Evolutionary conservation across 2,113 vertebrate genomes (phyloP).

Genomic region (Elephas maximus): DNA sequence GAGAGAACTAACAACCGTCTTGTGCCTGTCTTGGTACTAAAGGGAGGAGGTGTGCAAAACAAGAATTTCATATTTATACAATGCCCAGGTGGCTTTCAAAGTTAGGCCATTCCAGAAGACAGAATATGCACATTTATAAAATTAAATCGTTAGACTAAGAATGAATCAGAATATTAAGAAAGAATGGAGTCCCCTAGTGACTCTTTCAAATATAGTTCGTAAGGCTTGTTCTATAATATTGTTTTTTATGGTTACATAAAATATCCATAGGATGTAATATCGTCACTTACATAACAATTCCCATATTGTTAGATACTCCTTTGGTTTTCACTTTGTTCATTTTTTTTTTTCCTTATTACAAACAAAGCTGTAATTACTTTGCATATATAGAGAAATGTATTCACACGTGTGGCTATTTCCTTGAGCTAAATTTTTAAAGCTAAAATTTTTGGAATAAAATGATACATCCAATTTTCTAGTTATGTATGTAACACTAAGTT

Average conservation of each 20-base stretch:
- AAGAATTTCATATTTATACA: neutral
- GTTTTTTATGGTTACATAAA: neutral
- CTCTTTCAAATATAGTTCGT: neutral
- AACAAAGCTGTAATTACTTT: neutral
- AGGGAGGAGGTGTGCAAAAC: neutral
- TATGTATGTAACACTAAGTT: neutral
- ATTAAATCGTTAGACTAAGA: neutral
- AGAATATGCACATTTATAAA: neutral
- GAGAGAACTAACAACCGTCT: neutral
- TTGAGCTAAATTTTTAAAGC: conserved; percentile 30
- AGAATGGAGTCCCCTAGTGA: neutral
- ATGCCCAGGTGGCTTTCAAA: neutral
- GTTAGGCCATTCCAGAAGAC: neutral
- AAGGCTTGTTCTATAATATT: neutral
- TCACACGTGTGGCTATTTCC: conserved; percentile 9
- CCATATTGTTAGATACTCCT: neutral
- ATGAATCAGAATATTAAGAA: neutral
- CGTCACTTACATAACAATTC: neutral
- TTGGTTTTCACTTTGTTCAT: neutral
- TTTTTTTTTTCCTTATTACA: neutral
- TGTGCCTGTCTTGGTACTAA: neutral
- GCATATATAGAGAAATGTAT: neutral
- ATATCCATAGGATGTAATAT: neutral
- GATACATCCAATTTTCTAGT: neutral
- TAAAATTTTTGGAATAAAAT: neutral